Base-by-base conservation (phyloP, 2,888 invertebrate genomes). In the Ophioninae sp. region DNA sequence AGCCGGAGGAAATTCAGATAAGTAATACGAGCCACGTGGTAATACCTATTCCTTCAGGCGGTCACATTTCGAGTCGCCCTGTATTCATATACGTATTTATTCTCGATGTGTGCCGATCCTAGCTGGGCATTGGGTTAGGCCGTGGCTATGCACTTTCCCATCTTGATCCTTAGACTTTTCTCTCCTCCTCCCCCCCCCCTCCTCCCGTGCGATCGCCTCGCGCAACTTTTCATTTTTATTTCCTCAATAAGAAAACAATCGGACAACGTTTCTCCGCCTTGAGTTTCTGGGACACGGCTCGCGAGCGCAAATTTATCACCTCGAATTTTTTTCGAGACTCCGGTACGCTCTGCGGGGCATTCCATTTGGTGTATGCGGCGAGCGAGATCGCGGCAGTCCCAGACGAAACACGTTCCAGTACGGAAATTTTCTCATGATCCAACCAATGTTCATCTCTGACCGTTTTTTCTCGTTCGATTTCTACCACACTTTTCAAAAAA, bases 141-240 rank as follows among this genome's bases (percentile, higher is more conserved):
- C 41, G 72, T 50, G 74, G 68, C 73, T 65, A 68, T 84, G 84
- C 84, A 84, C 84, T 84, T 84, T 84, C 84, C 75, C 81, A 79
- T 81, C 75, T 76, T 62, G 81, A 84, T 81, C 67, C 81, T 10
- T 68, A 74, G 13, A n/a, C 20, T 75, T 70, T 23, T 50, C 50
- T 10, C 21, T 44, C 57, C 21, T 8, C 64, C 30, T n/a, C 65
- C 56, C n/a, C 17, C 23, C 13, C 61, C 20, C 17, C 37, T 21
- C n/a, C 23, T 10, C 56, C 17, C 23, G 3, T 69, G 7, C 17
- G 20, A n/a, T 10, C 23, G 10, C 56, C 30, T 70, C 57, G 17
- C 13, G 23, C 20, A 59, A n/a, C 13, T 13, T 30, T n/a, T 41
- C 23, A 6, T 68, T 39, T 68, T 69, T 61, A 30, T 61, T 21